These are phyloP conservation scores for Beroe forskalii DNA, from an alignment of 37 sponge, comb jelly and placozoan genomes.

Conservation along the genomic window DNA sequence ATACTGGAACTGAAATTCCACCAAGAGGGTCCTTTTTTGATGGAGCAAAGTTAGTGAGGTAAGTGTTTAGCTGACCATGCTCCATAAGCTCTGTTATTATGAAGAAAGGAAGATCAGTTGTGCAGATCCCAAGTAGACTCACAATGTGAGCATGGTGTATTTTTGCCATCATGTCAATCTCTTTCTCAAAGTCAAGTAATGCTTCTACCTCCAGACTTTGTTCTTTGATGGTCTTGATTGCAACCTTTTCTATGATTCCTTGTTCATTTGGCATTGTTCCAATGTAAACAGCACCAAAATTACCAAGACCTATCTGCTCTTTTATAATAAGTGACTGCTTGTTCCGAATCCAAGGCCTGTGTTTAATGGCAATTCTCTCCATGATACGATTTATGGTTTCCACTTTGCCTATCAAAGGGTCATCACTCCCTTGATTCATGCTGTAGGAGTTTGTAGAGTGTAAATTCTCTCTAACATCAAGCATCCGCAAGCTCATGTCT, in stretches of 20 bases:
- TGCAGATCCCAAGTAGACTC: background rate
- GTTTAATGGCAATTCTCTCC: background rate
- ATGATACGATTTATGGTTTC: background rate
- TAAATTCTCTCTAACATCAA: background rate
- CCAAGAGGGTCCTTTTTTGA: background rate
- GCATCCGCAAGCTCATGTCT: background rate
- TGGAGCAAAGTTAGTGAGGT: background rate
- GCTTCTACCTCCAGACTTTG: conserved; percentile 3
- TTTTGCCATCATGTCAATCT: conserved; percentile 8
- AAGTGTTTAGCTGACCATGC: conserved; percentile 5
- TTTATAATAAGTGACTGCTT: background rate
- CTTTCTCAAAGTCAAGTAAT: conserved; percentile 43
- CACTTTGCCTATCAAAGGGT: too few species aligned
- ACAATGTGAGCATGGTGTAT: background rate
- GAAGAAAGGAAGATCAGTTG: background rate
- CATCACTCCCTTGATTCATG: too few species aligned
- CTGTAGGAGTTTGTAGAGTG: too few species aligned
- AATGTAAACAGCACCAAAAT: background rate
- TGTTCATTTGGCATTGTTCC: background rate
- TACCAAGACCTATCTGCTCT: background rate
- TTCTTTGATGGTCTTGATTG: conserved; percentile 32
- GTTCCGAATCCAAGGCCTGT: background rate
- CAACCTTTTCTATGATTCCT: background rate
- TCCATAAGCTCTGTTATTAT: background rate
- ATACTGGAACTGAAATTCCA: background rate